These are phyloP conservation scores for Mystacornis crossleyi DNA, from an alignment of 2,113 vertebrate species.

Conservation along the genomic window DNA sequence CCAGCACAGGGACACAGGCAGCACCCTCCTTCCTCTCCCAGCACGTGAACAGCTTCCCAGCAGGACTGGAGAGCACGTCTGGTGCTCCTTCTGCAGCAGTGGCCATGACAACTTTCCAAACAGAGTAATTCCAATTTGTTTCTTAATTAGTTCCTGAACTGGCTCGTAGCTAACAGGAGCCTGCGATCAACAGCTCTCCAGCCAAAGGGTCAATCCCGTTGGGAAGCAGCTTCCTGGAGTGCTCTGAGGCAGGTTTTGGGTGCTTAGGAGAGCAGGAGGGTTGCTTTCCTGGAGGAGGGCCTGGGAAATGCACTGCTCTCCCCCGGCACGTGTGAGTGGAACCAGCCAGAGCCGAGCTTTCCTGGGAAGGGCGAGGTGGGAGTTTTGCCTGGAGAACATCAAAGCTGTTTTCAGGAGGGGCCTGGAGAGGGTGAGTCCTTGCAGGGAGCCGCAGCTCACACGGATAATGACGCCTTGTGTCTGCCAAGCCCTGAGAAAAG, in stretches of 20 bases:
- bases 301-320: not conserved
- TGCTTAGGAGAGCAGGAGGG: not conserved
- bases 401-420: not conserved
- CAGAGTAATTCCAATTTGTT: not conserved
- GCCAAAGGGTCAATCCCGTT: not conserved
- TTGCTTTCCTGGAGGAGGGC: not conserved
- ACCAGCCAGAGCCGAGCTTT: not conserved
- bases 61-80: not conserved
- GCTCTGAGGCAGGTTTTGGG: not conserved
- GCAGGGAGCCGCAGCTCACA: not conserved
- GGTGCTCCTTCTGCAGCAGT: not conserved
- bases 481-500: not conserved
- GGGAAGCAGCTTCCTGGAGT: not conserved
- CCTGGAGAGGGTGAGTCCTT: not conserved
- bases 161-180: not conserved
- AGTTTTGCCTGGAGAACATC: not conserved
- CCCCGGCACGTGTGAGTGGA: not conserved
- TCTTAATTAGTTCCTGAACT: not conserved
- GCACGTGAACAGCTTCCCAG: not conserved
- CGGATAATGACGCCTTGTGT: not conserved
- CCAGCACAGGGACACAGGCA: not conserved
- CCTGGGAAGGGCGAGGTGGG: not conserved
- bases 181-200: not conserved
- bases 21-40: not conserved
- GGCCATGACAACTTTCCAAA: not conserved